Percentiles rank a stretch among this genome's conserved stretches.
Conservation (phyloP, 64 coral and sea anemone genomes). For the Dendrophyllia cribrosa region DNA sequence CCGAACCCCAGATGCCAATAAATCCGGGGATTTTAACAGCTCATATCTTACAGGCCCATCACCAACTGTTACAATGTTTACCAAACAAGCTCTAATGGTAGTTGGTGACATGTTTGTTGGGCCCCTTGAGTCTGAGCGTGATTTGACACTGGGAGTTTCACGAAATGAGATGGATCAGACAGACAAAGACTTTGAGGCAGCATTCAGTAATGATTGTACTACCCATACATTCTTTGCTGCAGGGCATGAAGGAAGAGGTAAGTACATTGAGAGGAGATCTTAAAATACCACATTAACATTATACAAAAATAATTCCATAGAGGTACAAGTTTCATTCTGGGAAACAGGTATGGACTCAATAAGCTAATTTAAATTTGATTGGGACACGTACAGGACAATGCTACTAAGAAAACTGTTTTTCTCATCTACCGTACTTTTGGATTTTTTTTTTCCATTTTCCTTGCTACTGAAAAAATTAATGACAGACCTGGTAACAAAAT, state of each 20-base stretch:
- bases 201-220: conserved; percentile 31
- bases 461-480: too few species aligned
- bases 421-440: too few species aligned
- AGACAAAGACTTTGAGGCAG: conserved; percentile 70
- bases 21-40: conserved; percentile 17
- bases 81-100: conserved; percentile 63
- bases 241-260: conserved; percentile 2
- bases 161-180: not conserved
- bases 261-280: not conserved
- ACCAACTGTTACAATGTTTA: conserved; percentile 35
- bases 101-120: conserved; percentile 71
- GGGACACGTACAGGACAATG: too few species aligned
- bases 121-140: conserved; percentile 49
- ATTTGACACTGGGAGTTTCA: not conserved
- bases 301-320: too few species aligned
- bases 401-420: too few species aligned
- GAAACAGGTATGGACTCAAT: too few species aligned
- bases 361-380: too few species aligned
- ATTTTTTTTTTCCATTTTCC: too few species aligned
- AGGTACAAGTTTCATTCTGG: too few species aligned
- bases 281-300: too few species aligned
- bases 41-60: conserved; percentile 41
- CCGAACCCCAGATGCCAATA: conserved; percentile 28
- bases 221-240: not conserved
- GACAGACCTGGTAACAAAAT: too few species aligned